A percentile compares a stretch with the other conserved stretches of the same genome.
phyloP scores from a whole-genome alignment of 2,113 vertebrate genomes.

The Oreochromis tanganicae region DNA sequence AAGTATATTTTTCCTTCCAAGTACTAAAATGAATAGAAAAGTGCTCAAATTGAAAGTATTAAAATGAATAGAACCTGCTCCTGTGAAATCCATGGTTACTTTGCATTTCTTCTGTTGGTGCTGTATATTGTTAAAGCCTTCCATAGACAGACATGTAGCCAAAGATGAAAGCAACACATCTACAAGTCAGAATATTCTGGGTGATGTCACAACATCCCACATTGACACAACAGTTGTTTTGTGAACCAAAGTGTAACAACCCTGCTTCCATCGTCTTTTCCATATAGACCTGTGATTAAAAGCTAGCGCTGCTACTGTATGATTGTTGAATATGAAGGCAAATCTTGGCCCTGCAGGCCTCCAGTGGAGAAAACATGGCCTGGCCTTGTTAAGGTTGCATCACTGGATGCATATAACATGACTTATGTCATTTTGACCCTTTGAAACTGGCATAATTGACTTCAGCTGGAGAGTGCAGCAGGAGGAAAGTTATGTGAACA shows the following conservation, averaged over 20 bases:
- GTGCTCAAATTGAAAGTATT: neutral
- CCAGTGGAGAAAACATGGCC: neutral
- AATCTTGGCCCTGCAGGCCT: neutral
- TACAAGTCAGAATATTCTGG: neutral
- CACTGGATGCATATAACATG: neutral
- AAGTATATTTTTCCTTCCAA: neutral
- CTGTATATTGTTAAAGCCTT: neutral
- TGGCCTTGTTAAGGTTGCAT: neutral
- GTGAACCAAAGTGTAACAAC: neutral
- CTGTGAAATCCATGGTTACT: neutral
- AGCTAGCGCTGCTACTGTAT: neutral
- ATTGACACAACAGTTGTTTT: neutral
- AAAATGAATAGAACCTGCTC: neutral
- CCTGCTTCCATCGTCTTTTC: neutral
- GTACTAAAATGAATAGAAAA: neutral
- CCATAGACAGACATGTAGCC: neutral
- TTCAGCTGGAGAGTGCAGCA: neutral
- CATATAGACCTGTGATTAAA: neutral
- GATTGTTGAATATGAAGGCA: neutral
- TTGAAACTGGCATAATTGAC: neutral
- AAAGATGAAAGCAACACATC: neutral
- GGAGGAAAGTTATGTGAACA: neutral
- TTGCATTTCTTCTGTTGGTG: neutral
- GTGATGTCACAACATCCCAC: neutral
- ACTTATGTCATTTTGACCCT: neutral